phyloP scores from a whole-genome alignment of 2,888 invertebrate genomes.

The Dendrolimus pini region DNA sequence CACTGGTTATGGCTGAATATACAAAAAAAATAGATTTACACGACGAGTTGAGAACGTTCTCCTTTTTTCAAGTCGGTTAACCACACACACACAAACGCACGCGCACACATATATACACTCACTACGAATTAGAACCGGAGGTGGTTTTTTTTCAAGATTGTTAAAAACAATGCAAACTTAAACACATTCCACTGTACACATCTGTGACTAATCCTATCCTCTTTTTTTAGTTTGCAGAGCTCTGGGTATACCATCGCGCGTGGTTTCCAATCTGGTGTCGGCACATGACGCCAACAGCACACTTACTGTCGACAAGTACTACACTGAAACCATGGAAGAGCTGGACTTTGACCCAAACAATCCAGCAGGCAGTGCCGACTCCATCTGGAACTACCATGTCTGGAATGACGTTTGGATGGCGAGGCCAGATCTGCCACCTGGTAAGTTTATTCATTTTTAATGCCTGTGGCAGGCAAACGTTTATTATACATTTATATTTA shows the following conservation, averaged over 20 bases:
- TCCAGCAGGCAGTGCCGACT: conserved; percentile 79
- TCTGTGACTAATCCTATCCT: too few relatives aligned
- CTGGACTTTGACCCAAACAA: conserved; percentile 82
- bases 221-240: conserved; percentile 82
- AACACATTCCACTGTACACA: too few relatives aligned
- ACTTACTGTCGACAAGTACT: conserved; percentile 87
- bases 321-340: conserved; percentile 79
- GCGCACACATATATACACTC: too few relatives aligned
- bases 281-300: conserved; percentile 90
- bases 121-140: too few relatives aligned
- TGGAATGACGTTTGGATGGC: conserved; percentile 95
- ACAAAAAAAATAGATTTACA: too few relatives aligned
- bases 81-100: too few relatives aligned
- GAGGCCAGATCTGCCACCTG: conserved; percentile 83
- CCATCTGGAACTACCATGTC: conserved; percentile 92
- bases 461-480: background rate
- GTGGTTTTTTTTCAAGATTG: too few relatives aligned
- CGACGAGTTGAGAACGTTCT: too few relatives aligned
- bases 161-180: too few relatives aligned
- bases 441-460: conserved; percentile 27
- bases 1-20: too few relatives aligned
- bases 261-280: conserved; percentile 88
- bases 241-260: conserved; percentile 87
- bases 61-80: too few relatives aligned
- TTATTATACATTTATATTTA: too few relatives aligned